Evolutionary conservation across 1,140 invertebrate species (phyloP).

Genomic region (Halictus rubicundus): DNA sequence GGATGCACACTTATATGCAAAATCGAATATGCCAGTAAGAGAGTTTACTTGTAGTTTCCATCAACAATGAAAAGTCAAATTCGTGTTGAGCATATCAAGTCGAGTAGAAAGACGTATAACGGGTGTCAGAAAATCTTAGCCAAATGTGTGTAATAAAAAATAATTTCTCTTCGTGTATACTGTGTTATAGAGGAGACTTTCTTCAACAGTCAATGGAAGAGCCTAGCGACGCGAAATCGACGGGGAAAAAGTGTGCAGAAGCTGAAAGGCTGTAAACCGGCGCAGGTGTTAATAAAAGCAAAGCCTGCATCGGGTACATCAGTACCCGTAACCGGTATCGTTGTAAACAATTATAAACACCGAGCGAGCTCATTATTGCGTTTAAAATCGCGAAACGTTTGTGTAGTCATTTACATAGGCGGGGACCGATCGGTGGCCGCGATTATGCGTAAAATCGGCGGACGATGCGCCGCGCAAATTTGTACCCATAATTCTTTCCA

Average conservation of each 20-base stretch:
- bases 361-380: slow-evolving; percentile 35
- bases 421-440: slow-evolving; percentile 15
- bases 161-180: too few relatives aligned
- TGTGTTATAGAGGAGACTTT: too few relatives aligned
- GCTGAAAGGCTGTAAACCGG: neutral
- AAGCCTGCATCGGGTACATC: neutral
- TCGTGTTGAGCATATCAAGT: too few relatives aligned
- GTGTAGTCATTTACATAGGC: slow-evolving; percentile 44
- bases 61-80: too few relatives aligned
- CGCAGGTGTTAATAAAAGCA: slow-evolving; percentile 30
- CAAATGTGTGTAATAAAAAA: too few relatives aligned
- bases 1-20: too few relatives aligned
- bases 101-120: too few relatives aligned
- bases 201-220: too few relatives aligned
- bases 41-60: too few relatives aligned
- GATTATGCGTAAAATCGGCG: slow-evolving; percentile 49
- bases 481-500: slow-evolving; percentile 61
- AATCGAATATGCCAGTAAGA: too few relatives aligned
- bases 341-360: slow-evolving; percentile 50
- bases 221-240: too few relatives aligned
- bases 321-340: slow-evolving; percentile 39
- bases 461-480: slow-evolving; percentile 55
- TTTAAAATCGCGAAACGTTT: slow-evolving; percentile 48
- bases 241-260: neutral
- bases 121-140: too few relatives aligned